Evolutionary conservation across 2,113 vertebrate species (phyloP).

Genomic region (Tragelaphus imberbis): DNA sequence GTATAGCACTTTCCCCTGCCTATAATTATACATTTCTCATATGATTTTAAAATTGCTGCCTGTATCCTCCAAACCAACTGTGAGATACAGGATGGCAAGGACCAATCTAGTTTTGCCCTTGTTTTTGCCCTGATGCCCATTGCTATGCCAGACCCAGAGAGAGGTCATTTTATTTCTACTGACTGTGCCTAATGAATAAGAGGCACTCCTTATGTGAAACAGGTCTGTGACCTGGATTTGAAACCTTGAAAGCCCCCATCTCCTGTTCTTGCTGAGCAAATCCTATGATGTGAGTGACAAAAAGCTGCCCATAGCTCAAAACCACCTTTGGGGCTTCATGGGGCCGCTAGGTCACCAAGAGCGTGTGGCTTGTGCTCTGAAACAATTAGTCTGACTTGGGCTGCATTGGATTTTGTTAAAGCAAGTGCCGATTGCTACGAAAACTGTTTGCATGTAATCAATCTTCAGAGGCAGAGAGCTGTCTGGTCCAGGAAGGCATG

Average conservation of each 20-base stretch:
- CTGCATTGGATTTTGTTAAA: constrained; percentile 63
- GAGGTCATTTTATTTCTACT: background rate
- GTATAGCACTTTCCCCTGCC: background rate
- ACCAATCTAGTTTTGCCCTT: background rate
- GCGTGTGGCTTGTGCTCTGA: constrained; percentile 33
- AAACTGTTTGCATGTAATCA: constrained; percentile 69
- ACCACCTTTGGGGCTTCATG: background rate
- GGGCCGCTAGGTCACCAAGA: constrained; percentile 31
- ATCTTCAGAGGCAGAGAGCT: constrained; percentile 45
- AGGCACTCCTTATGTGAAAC: background rate
- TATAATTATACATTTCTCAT: background rate
- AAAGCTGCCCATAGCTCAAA: background rate
- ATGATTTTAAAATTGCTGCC: background rate
- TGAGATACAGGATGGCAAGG: background rate
- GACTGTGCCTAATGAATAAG: background rate
- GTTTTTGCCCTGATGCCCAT: background rate
- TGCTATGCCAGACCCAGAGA: background rate
- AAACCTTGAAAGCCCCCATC: background rate
- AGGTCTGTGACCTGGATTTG: background rate
- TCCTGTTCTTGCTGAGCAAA: background rate
- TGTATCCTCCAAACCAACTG: background rate
- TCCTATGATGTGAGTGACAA: background rate
- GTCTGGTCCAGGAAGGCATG: background rate
- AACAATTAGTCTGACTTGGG: constrained; percentile 57
- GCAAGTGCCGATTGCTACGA: constrained; percentile 21